Percentiles rank a stretch among this genome's conserved stretches.
Evolutionary conservation across 1,140 invertebrate species (phyloP).

Genomic region (Zaprionus tsacasi): DNA sequence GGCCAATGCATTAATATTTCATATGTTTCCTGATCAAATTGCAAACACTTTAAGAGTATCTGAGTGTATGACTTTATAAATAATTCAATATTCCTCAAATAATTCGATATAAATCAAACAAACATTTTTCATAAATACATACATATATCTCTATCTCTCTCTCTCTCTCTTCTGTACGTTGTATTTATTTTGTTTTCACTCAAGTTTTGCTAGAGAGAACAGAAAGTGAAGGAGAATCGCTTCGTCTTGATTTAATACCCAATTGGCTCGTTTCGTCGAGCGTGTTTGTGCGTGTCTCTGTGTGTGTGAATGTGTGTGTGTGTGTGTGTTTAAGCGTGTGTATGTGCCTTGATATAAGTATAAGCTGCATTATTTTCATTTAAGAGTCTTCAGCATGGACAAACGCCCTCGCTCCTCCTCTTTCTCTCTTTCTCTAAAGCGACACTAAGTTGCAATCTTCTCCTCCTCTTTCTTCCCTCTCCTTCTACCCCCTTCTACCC

Average conservation of each 20-base stretch:
- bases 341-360: constrained; percentile 26
- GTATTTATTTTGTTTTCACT: constrained; percentile 1
- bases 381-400: constrained; percentile 35
- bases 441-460: constrained; percentile 37
- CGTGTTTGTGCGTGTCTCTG: neutral
- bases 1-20: neutral
- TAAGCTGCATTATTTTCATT: constrained; percentile 49
- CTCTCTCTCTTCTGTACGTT: neutral
- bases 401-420: neutral
- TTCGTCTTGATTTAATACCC: constrained; percentile 19
- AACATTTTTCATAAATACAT: constrained; percentile 1
- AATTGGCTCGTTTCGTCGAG: constrained; percentile 13
- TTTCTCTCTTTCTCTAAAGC: neutral
- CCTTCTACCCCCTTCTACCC: neutral
- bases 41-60: neutral
- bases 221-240: neutral
- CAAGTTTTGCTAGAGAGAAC: neutral
- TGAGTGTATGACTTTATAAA: neutral
- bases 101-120: constrained; percentile 4
- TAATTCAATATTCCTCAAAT: constrained; percentile 3
- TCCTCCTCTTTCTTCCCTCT: no score
- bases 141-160: no score
- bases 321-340: constrained; percentile 6
- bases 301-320: neutral
- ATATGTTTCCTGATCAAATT: neutral